phyloP scores from a whole-genome alignment of 1,140 invertebrate species.

The Drosophila prosaltans region DNA sequence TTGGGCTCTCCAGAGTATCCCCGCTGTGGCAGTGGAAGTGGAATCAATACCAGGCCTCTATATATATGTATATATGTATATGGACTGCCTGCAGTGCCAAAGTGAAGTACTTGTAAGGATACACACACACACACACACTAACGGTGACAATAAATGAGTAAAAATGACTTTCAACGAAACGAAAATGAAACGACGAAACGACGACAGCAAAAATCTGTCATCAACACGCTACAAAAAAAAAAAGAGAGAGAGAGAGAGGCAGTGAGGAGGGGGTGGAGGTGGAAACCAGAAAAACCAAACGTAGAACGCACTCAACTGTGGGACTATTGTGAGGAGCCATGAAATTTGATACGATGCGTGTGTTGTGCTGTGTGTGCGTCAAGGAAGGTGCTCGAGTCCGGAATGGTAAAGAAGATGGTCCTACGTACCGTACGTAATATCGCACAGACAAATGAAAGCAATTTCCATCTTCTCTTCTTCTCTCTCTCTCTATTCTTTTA shows the following conservation, averaged over 20 bases:
- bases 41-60: conserved; percentile 64
- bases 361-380: conserved; percentile 32
- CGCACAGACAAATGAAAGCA: conserved; percentile 31
- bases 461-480: conserved; percentile 36
- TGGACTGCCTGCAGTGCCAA: conserved; percentile 53
- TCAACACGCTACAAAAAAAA: conserved; percentile 69
- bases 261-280: not conserved
- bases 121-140: conserved; percentile 61
- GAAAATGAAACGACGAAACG: conserved; percentile 69
- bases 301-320: conserved; percentile 42
- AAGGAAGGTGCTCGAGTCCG: conserved; percentile 25
- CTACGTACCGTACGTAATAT: not conserved
- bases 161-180: conserved; percentile 79
- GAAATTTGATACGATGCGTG: conserved; percentile 76
- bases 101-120: conserved; percentile 74
- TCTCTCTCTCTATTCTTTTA: not conserved
- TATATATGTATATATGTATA: conserved; percentile 7
- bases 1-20: conserved; percentile 67
- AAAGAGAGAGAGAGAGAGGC: conserved; percentile 29
- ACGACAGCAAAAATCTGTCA: conserved; percentile 71
- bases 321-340: conserved; percentile 64
- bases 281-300: conserved; percentile 34
- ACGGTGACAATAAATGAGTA: conserved; percentile 81
- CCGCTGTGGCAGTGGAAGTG: conserved; percentile 66
- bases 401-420: conserved; percentile 1